phyloP scores from a whole-genome alignment of 2,888 invertebrate species.

The Lottia scabra region DNA sequence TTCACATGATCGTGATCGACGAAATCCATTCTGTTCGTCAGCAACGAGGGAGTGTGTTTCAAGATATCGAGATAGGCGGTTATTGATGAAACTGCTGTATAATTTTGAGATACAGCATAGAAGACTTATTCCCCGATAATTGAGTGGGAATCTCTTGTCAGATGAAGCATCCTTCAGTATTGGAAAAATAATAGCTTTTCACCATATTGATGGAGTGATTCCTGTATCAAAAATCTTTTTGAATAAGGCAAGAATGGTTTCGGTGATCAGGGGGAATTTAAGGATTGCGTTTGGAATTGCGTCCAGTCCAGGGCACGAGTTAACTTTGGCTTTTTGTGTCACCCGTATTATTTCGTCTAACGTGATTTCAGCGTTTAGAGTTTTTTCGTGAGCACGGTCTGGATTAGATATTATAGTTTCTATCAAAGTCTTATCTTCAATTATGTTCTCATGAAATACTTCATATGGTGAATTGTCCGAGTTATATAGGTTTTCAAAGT shows the following conservation, averaged over 20 bases:
- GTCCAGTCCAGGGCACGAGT: too few species aligned
- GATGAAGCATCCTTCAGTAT: slow-evolving; percentile 1
- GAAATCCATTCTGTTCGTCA: slow-evolving; percentile 11
- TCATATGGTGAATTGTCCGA: neutral
- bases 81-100: neutral
- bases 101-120: neutral
- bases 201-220: neutral
- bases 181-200: too few species aligned
- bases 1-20: neutral
- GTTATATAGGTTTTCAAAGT: neutral
- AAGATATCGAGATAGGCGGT: neutral
- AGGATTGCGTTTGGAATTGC: too few species aligned
- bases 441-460: neutral
- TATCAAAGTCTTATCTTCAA: neutral
- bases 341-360: neutral
- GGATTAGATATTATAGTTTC: neutral
- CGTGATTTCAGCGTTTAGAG: too few species aligned
- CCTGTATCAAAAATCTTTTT: neutral
- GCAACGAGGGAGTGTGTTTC: neutral
- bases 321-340: neutral
- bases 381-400: neutral
- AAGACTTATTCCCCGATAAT: slow-evolving; percentile 2
- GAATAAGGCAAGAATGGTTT: neutral
- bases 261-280: too few species aligned
- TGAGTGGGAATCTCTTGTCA: neutral